Evolutionary conservation across 2,797 vertebrate genomes (phyloP).

Genomic region (Pitangus sulphuratus): DNA sequence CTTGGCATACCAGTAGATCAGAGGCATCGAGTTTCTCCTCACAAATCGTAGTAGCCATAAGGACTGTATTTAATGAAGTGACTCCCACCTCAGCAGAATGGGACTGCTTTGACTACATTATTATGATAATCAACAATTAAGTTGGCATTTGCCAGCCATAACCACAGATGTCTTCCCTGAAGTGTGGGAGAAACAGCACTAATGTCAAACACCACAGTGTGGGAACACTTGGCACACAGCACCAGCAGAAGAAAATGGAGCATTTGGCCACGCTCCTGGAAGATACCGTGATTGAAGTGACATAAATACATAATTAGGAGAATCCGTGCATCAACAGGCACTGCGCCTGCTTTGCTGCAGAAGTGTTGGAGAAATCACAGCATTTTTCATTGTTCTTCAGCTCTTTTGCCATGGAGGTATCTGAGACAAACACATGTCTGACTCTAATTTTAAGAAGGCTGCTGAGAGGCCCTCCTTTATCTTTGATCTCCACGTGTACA

Average conservation of each 20-base stretch:
- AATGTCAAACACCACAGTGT: slow-evolving; percentile 9
- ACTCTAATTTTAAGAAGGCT: not conserved
- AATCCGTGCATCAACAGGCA: not conserved
- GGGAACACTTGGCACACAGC: slow-evolving; percentile 15
- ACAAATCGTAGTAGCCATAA: not conserved
- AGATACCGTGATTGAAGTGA: not conserved
- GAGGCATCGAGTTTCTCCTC: not conserved
- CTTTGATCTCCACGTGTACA: not conserved
- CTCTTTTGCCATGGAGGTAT: not conserved
- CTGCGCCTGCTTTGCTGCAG: not conserved
- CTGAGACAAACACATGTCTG: not conserved
- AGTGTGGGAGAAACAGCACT: slow-evolving; percentile 39
- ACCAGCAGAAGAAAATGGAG: not conserved
- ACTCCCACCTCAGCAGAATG: slow-evolving; percentile 9
- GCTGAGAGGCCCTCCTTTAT: not conserved
- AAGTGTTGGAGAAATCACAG: not conserved
- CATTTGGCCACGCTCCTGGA: slow-evolving; percentile 16
- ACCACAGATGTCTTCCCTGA: slow-evolving; percentile 47
- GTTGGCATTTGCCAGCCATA: slow-evolving; percentile 51
- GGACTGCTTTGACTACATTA: slow-evolving; percentile 7
- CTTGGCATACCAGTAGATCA: not conserved
- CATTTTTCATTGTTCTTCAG: not conserved
- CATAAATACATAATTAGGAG: slow-evolving; percentile 16
- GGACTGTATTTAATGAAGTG: not conserved
- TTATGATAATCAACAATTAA: slow-evolving; percentile 39